Evolutionary conservation across 2,888 invertebrate genomes (phyloP).

Genomic region (Mesorhabditis sp.): DNA sequence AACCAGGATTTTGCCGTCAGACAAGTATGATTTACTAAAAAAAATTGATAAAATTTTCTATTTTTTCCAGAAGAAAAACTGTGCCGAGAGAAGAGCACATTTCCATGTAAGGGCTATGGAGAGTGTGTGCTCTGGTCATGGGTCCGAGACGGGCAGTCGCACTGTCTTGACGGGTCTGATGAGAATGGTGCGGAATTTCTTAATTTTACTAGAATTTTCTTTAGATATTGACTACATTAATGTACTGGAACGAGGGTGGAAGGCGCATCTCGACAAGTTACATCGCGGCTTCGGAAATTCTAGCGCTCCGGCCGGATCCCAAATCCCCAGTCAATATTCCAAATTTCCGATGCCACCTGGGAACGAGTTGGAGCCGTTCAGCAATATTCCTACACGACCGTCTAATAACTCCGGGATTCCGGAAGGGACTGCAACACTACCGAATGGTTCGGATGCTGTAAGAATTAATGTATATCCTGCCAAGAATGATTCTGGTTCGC

Average conservation of each 20-base stretch:
- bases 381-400: neutral
- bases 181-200: conserved; percentile 24
- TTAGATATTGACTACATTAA: neutral
- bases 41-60: conserved; percentile 5
- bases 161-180: conserved; percentile 55
- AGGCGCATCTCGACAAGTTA: neutral
- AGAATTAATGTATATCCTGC: too few species aligned
- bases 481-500: too few species aligned
- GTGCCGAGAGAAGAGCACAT: conserved; percentile 38
- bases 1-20: conserved; percentile 33
- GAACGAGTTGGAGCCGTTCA: neutral
- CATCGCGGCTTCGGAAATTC: neutral
- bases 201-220: neutral
- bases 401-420: too few species aligned
- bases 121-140: conserved; percentile 53
- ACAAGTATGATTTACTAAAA: conserved; percentile 24
- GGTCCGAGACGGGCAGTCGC: conserved; percentile 48
- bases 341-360: neutral
- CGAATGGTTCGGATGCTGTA: too few species aligned
- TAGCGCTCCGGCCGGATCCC: neutral
- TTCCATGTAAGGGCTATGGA: conserved; percentile 55
- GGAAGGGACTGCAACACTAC: too few species aligned
- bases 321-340: neutral
- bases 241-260: neutral
- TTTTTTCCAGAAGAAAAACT: conserved; percentile 46